Evolutionary conservation across 2,113 vertebrate species (phyloP).

Genomic region (Reinhardtius hippoglossoides): DNA sequence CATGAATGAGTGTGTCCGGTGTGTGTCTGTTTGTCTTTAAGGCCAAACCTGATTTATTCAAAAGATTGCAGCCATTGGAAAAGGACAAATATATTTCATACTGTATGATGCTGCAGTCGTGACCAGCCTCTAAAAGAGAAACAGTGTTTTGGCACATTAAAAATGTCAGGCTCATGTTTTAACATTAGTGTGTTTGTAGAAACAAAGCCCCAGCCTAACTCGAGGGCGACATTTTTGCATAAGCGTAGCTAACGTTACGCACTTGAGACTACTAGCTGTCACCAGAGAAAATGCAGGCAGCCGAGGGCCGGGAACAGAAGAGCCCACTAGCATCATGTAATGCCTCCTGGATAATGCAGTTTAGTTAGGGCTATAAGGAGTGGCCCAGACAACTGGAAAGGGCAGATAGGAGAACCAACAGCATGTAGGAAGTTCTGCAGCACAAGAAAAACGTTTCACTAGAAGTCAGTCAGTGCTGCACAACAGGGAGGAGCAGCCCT

Average conservation of each 20-base stretch:
- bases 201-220: no score
- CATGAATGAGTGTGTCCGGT: no score
- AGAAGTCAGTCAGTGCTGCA: neutral
- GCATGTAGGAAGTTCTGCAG: neutral
- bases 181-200: no score
- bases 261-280: neutral
- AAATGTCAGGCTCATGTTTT: no score
- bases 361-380: no score
- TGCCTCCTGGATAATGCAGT: no score
- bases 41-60: conserved; percentile 14
- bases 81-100: no score
- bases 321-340: no score
- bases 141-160: no score
- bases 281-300: neutral
- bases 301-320: no score
- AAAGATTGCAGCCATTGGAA: conserved; percentile 3
- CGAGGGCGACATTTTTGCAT: no score
- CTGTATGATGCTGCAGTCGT: no score
- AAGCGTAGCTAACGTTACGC: neutral
- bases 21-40: neutral
- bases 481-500: neutral
- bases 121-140: neutral
- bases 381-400: neutral
- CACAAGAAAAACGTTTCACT: neutral
- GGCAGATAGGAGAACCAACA: neutral